Evolutionary conservation across 2,888 invertebrate species (phyloP).

Genomic region (Euzophera pinguis): DNA sequence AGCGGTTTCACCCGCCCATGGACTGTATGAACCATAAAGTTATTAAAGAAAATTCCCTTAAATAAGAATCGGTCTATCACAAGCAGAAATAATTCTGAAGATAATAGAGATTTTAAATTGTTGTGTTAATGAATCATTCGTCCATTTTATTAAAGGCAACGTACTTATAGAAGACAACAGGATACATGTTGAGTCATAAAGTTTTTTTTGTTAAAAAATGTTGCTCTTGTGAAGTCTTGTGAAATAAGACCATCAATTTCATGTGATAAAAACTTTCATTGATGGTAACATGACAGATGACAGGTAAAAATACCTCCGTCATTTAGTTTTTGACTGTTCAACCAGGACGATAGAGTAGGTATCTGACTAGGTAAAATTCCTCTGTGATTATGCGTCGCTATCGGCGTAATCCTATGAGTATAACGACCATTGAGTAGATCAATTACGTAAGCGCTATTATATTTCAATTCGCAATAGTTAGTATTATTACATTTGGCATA

Average conservation of each 20-base stretch:
- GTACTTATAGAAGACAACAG: too few species aligned
- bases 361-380: constrained; percentile 6
- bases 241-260: neutral
- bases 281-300: too few species aligned
- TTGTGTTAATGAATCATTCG: too few species aligned
- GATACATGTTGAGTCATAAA: too few species aligned
- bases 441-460: constrained; percentile 6
- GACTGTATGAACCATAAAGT: too few species aligned
- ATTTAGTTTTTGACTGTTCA: neutral
- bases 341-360: neutral
- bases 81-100: too few species aligned
- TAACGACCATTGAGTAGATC: neutral
- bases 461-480: constrained; percentile 6
- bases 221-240: neutral
- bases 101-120: too few species aligned
- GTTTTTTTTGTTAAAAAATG: too few species aligned
- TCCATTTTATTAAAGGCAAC: too few species aligned
- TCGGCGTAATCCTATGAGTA: neutral
- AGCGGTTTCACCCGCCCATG: too few species aligned
- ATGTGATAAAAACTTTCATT: constrained; percentile 1
- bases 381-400: neutral
- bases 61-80: too few species aligned
- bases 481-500: neutral
- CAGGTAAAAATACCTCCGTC: neutral
- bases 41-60: too few species aligned